Percentiles rank a stretch among this genome's conserved stretches.
Evolutionary conservation across 2,888 invertebrate genomes (phyloP).

Genomic region (Brachypalpus laphriformis): DNA sequence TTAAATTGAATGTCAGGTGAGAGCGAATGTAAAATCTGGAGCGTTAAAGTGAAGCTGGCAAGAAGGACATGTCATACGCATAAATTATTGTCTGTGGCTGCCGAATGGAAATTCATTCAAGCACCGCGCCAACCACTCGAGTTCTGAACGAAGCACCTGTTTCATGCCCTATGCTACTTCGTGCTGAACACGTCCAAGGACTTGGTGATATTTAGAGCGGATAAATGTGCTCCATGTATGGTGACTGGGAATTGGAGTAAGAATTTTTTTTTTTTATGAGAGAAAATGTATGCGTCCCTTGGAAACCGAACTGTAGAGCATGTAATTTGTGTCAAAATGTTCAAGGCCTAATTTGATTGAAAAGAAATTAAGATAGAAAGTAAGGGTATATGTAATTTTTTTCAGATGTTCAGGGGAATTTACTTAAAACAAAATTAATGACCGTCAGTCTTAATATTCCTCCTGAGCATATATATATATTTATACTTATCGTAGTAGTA

Average conservation of each 20-base stretch:
- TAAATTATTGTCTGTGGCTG: constrained; percentile 60
- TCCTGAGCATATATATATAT: no score
- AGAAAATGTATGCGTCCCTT: neutral
- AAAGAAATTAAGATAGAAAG: constrained; percentile 21
- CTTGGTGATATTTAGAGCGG: constrained; percentile 59
- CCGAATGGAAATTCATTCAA: constrained; percentile 51
- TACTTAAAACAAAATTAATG: no score
- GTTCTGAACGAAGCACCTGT: constrained; percentile 27
- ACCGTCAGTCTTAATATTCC: no score
- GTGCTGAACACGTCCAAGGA: constrained; percentile 28
- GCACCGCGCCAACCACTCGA: constrained; percentile 28
- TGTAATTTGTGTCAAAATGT: constrained; percentile 28
- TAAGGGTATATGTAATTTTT: neutral
- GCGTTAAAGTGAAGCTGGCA: neutral
- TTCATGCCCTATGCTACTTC: constrained; percentile 14
- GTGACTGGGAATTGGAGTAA: constrained; percentile 11
- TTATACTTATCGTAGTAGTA: no score
- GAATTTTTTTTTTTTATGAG: neutral
- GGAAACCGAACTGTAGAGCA: neutral
- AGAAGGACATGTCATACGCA: constrained; percentile 59
- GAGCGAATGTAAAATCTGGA: neutral
- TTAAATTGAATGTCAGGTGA: constrained; percentile 56
- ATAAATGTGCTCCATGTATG: constrained; percentile 34
- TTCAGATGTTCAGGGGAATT: no score
- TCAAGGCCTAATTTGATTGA: constrained; percentile 44